phyloP scores from a whole-genome alignment of 2,797 vertebrate species.

The Spinus pinus region DNA sequence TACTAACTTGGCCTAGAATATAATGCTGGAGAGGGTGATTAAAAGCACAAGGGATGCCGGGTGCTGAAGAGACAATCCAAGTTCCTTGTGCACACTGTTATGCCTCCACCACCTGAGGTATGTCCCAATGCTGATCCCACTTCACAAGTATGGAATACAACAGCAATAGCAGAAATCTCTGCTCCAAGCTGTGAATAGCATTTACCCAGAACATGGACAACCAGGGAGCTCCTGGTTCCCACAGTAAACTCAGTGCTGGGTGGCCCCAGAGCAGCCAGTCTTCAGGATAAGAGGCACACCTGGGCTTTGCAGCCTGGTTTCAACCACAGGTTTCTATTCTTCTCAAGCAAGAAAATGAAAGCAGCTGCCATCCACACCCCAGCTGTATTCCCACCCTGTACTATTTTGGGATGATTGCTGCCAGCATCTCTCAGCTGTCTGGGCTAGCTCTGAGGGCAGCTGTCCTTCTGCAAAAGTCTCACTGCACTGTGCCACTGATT shows the following conservation, averaged over 20 bases:
- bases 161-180: neutral
- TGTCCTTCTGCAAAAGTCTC: neutral
- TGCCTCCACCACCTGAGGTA: neutral
- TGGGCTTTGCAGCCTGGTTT: neutral
- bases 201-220: neutral
- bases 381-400: neutral
- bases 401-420: neutral
- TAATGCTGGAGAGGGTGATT: neutral
- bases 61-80: neutral
- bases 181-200: neutral
- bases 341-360: neutral
- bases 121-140: neutral
- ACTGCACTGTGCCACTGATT: neutral
- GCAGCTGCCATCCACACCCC: neutral
- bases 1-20: neutral
- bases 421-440: neutral
- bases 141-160: neutral
- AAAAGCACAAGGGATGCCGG: neutral
- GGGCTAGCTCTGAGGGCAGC: neutral
- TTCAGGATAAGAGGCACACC: neutral
- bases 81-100: neutral
- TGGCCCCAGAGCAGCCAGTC: neutral
- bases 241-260: neutral
- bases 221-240: neutral
- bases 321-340: slow-evolving; percentile 20